These are phyloP conservation scores for Synanthedon myopaeformis DNA, from an alignment of 2,888 invertebrate species.

Conservation along the genomic window DNA sequence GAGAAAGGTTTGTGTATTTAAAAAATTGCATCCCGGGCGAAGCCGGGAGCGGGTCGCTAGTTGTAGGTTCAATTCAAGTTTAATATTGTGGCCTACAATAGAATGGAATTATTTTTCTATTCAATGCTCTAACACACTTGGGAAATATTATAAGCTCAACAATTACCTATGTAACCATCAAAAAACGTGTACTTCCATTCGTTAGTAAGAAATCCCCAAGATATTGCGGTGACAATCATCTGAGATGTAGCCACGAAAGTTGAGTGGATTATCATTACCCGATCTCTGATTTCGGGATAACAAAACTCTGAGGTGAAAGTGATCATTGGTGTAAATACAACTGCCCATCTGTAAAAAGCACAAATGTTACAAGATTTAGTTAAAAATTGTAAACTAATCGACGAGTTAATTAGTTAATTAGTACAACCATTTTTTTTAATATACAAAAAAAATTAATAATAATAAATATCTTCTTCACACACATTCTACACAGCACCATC, in stretches of 20 bases:
- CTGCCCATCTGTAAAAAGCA: constrained; percentile 32
- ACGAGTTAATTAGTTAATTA: no score
- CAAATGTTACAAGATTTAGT: background rate
- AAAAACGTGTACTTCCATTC: constrained; percentile 37
- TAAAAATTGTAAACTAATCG: constrained; percentile 1
- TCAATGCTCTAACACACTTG: no score
- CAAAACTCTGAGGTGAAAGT: constrained; percentile 42
- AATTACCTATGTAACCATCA: constrained; percentile 31
- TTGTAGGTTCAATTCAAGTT: no score
- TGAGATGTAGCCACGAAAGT: constrained; percentile 31
- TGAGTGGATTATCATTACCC: constrained; percentile 36
- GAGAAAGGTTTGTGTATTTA: no score
- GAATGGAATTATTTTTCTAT: no score
- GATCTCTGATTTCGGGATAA: constrained; percentile 38
- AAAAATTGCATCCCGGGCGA: no score
- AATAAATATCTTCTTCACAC: no score
- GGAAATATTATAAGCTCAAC: background rate
- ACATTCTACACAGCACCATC: no score
- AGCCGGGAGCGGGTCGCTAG: no score
- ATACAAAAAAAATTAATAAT: no score
- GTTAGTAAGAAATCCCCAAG: constrained; percentile 38
- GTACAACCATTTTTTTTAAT: no score
- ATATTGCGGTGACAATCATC: constrained; percentile 29
- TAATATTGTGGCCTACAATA: no score
- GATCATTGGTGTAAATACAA: constrained; percentile 36